Base-by-base conservation (phyloP, 2,888 invertebrate genomes). In the Hoplodrina ambigua region DNA sequence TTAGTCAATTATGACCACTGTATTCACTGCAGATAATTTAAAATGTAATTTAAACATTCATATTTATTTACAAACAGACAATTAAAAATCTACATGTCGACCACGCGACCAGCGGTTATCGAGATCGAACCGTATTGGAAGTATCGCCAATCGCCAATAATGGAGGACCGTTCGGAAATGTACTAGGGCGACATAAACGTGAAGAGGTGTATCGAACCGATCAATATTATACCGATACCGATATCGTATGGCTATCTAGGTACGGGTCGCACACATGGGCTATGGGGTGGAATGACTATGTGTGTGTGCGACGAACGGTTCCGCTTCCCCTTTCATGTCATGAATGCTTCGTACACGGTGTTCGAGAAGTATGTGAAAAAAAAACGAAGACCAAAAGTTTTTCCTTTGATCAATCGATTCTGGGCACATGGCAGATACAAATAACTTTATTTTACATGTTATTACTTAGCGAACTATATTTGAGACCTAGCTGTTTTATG, bases 81-180 rank as follows among this genome's bases (percentile, higher is more conserved):
- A 46, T 46, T 10, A n/a, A n/a, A 49, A 49, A 49, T n/a, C 19
- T 15, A n/a, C 5, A 20, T 52, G 4, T 19, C 17, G n/a, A 58
- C 1, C 1, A 25, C 41, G 20, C 15, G 46, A 15, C 37, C 20
- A 11, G 11, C 19, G 15, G 25, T 73, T 15, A 54, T 73, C 17
- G 57, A 52, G 58, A 83, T 80, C 67, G 61, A 79, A 75, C 59
- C 10, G 72, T 87, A 90, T 91, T 85, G 89, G 87, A 84, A 80
- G 83, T 94, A 95, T 94, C 85, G 93, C 89, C 90, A 92, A 95
- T 95, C 89, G 88, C 92, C 94, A 90, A 95, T 96, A 94, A 93
- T 93, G 93, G 92, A 92, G 88, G 90, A 91, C 89, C 91, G 94
- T 94, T 96, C 94, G 94, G 90, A 93, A 95, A 94, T 76, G 85